Evolutionary conservation across 2,797 vertebrate genomes (phyloP).

Genomic region (Erpetoichthys calabaricus): DNA sequence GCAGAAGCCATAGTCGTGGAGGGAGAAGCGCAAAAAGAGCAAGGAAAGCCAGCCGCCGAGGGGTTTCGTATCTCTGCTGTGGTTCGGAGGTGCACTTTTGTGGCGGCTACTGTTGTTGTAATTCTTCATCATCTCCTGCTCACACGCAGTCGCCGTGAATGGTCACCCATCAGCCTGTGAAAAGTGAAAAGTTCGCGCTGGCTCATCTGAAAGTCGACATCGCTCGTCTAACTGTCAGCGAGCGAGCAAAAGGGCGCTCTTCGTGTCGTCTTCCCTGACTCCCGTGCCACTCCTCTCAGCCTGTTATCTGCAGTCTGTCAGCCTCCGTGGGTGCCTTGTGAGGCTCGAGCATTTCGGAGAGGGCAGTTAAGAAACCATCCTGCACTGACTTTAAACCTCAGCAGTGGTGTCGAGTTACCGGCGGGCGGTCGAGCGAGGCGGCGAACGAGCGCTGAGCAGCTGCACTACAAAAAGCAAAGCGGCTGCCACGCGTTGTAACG

Average conservation of each 20-base stretch:
- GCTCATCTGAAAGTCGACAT: conserved; percentile 28
- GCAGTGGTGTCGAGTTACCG: conserved; percentile 53
- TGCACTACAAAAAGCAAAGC: no score
- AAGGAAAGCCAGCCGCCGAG: conserved; percentile 48
- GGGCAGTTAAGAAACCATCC: conserved; percentile 46
- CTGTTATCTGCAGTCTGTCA: neutral
- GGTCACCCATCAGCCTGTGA: conserved; percentile 68
- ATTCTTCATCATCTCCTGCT: conserved; percentile 81
- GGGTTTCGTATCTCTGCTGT: conserved; percentile 45
- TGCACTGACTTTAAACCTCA: conserved; percentile 26
- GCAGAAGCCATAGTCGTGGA: conserved; percentile 82
- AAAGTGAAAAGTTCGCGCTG: conserved; percentile 40
- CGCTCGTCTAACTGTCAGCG: neutral
- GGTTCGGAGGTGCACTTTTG: conserved; percentile 49
- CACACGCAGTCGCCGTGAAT: conserved; percentile 51
- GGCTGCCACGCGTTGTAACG: no score
- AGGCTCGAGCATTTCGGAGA: conserved; percentile 29
- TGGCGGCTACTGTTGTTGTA: conserved; percentile 49
- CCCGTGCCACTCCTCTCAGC: conserved; percentile 10
- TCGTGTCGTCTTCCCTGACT: conserved; percentile 12
- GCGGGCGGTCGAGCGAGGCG: no score
- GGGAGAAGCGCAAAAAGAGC: conserved; percentile 57
- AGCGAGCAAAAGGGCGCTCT: conserved; percentile 1
- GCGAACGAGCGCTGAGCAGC: no score
- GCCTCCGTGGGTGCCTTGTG: conserved; percentile 9